Evolutionary conservation across 2,888 invertebrate genomes (phyloP).

Genomic region (Pemphredon lugubris): DNA sequence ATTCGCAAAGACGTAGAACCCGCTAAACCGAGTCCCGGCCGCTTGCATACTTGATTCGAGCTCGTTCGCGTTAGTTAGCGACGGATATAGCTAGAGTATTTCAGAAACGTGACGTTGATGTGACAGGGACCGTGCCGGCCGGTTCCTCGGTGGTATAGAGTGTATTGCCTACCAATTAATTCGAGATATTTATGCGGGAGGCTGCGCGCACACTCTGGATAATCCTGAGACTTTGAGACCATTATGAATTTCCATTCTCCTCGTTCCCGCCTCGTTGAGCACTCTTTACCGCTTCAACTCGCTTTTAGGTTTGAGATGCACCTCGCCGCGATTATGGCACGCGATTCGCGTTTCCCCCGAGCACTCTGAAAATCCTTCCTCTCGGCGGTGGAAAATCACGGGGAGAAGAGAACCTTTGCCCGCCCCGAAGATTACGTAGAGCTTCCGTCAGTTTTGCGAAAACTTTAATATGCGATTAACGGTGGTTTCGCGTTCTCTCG

Average conservation of each 20-base stretch:
- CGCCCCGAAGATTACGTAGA: too few relatives aligned
- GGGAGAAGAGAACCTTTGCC: too few relatives aligned
- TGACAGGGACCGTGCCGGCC: constrained; percentile 63
- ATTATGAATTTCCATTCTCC: background rate
- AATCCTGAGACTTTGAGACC: background rate
- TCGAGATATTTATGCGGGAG: constrained; percentile 63
- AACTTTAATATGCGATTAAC: too few relatives aligned
- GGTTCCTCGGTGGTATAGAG: constrained; percentile 45
- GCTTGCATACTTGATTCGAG: constrained; percentile 61
- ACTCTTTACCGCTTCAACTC: background rate
- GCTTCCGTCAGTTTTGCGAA: too few relatives aligned
- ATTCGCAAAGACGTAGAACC: constrained; percentile 47
- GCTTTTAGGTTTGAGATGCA: constrained; percentile 28
- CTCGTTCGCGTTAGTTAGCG: constrained; percentile 55
- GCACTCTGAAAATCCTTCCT: background rate
- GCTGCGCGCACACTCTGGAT: constrained; percentile 8
- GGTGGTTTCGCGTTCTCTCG: too few relatives aligned
- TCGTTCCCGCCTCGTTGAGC: constrained; percentile 4
- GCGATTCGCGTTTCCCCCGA: background rate
- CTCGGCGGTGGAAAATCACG: too few relatives aligned
- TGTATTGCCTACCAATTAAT: constrained; percentile 69
- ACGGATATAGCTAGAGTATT: constrained; percentile 74
- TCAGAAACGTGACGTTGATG: constrained; percentile 76
- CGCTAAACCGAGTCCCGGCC: constrained; percentile 28
- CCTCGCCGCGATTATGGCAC: background rate